A percentile compares a stretch with the other conserved stretches of the same genome.
phyloP scores from a whole-genome alignment of 1,140 invertebrate genomes.

The Hyles euphorbiae region DNA sequence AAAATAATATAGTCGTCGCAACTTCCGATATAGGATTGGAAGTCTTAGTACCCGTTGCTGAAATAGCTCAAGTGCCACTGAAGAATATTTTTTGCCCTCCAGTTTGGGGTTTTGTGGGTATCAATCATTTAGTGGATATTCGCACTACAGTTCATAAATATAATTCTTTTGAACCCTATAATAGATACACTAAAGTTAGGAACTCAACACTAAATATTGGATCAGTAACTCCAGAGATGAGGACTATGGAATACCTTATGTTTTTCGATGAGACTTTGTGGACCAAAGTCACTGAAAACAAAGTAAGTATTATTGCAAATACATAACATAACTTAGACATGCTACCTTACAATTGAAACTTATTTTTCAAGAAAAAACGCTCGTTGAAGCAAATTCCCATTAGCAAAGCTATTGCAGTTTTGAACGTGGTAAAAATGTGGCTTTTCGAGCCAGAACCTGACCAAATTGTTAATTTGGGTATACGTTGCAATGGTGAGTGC shows the following conservation, averaged over 20 bases:
- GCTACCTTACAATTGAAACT: background rate
- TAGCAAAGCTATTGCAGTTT: slow-evolving; percentile 57
- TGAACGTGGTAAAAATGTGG: slow-evolving; percentile 66
- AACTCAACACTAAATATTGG: slow-evolving; percentile 65
- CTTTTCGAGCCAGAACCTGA: slow-evolving; percentile 42
- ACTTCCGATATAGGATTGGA: slow-evolving; percentile 71
- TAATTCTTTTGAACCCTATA: slow-evolving; percentile 59
- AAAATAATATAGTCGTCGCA: slow-evolving; percentile 68
- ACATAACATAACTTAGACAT: background rate
- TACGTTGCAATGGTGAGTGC: slow-evolving; percentile 65
- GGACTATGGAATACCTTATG: slow-evolving; percentile 67
- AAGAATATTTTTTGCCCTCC: slow-evolving; percentile 72
- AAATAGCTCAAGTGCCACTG: slow-evolving; percentile 56
- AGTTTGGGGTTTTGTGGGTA: slow-evolving; percentile 75
- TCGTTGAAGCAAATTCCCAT: background rate
- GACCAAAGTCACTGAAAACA: slow-evolving; percentile 43
- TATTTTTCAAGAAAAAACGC: slow-evolving; percentile 6
- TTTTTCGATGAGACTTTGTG: slow-evolving; percentile 52
- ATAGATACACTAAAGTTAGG: slow-evolving; percentile 52
- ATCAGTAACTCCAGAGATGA: slow-evolving; percentile 59
- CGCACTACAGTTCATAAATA: slow-evolving; percentile 66
- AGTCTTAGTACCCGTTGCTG: slow-evolving; percentile 42
- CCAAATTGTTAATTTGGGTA: slow-evolving; percentile 64
- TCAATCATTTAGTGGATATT: slow-evolving; percentile 71
- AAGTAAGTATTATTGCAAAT: slow-evolving; percentile 26